phyloP scores from a whole-genome alignment of 2,797 vertebrate species.

The Diceros bicornis region DNA sequence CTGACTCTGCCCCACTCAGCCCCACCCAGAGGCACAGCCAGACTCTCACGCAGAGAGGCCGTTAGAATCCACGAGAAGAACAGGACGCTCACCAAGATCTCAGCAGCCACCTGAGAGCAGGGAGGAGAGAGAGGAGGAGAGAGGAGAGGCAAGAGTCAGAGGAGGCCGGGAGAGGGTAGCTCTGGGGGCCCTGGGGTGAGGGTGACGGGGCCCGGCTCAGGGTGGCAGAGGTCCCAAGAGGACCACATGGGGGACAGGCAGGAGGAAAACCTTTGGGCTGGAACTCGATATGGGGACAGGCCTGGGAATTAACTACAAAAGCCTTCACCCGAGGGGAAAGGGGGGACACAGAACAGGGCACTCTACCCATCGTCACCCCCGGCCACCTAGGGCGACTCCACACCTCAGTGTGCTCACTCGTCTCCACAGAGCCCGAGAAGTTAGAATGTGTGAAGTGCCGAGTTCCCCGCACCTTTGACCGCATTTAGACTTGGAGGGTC shows the following conservation, averaged over 20 bases:
- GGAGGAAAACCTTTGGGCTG: neutral
- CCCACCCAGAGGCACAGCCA: conserved; percentile 10
- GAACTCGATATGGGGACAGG: neutral
- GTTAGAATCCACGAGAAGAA: conserved; percentile 12
- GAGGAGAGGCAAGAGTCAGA: conserved; percentile 88
- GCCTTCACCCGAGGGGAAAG: rapidly evolving
- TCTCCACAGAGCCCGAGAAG: neutral
- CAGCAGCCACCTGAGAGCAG: conserved; percentile 90
- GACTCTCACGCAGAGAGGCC: conserved; percentile 16
- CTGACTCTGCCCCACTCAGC: neutral
- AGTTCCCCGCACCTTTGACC: neutral
- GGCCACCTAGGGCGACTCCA: neutral
- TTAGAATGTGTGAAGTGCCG: neutral
- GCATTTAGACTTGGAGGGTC: neutral
- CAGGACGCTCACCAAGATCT: conserved; percentile 91
- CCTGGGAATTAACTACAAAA: neutral
- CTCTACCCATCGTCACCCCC: rapidly evolving
- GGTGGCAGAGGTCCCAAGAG: neutral
- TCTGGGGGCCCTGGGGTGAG: neutral
- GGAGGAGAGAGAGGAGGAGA: conserved; percentile 82
- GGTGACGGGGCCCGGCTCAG: neutral
- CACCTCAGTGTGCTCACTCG: neutral
- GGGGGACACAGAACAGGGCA: neutral
- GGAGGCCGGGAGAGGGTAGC: conserved; percentile 59
- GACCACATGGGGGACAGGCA: neutral